A percentile compares a stretch with the other conserved stretches of the same genome.
These are phyloP conservation scores for Spea hammondii DNA, from an alignment of 2,797 vertebrate genomes.

Conservation along the genomic window DNA sequence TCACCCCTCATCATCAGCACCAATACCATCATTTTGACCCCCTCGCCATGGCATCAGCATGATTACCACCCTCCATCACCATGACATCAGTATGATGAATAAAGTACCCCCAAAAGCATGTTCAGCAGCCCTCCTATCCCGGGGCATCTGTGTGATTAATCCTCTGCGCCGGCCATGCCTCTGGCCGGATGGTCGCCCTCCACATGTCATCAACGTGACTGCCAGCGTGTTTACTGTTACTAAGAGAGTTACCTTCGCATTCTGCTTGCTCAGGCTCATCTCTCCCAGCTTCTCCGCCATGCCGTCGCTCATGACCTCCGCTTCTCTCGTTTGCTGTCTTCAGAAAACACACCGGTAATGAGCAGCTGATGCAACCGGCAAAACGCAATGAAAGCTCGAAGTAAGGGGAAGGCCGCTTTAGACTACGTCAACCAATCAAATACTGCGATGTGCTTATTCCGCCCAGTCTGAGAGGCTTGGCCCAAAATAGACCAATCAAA, in stretches of 20 bases:
- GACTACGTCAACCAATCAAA: conserved; percentile 6
- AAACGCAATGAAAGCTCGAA: background rate
- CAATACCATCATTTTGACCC: background rate
- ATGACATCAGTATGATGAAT: background rate
- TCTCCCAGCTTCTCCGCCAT: conserved; percentile 2
- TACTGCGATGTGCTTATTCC: background rate
- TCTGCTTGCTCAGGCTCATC: conserved; percentile 10
- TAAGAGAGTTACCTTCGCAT: background rate
- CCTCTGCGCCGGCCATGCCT: too few species aligned
- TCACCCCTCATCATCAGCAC: background rate
- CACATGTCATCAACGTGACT: too few species aligned
- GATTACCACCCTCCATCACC: background rate
- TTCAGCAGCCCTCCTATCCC: too few species aligned
- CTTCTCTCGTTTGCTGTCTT: background rate
- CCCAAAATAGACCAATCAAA: background rate
- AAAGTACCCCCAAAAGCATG: background rate
- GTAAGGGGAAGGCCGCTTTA: too few species aligned
- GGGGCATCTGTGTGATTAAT: too few species aligned
- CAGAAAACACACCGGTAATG: background rate
- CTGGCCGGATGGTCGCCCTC: too few species aligned
- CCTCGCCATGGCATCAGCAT: background rate
- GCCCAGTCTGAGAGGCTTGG: conserved; percentile 5
- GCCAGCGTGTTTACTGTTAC: too few species aligned
- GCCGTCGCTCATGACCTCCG: conserved; percentile 6
- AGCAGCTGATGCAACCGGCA: conserved; percentile 35